Evolutionary conservation across 2,797 vertebrate genomes (phyloP).

Genomic region (Acrossocheilus wenchowensis): DNA sequence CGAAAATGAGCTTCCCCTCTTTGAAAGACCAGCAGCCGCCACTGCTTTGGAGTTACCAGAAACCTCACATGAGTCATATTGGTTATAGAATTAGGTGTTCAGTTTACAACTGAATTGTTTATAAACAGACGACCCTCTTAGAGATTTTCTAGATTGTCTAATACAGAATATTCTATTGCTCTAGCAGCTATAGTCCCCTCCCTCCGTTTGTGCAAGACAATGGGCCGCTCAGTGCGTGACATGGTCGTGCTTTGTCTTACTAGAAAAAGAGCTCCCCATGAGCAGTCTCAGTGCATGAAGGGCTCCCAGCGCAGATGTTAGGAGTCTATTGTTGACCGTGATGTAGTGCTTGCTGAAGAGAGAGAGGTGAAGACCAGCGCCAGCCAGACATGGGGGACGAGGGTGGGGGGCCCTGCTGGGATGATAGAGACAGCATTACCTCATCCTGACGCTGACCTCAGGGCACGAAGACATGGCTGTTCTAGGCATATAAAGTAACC

Average conservation of each 20-base stretch:
- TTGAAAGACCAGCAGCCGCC: no score
- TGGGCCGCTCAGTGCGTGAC: conserved; percentile 39
- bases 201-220: conserved; percentile 41
- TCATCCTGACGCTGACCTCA: conserved; percentile 57
- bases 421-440: conserved; percentile 61
- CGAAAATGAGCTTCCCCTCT: no score
- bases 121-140: not conserved
- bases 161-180: conserved; percentile 1
- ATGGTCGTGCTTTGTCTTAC: conserved; percentile 54
- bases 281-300: conserved; percentile 65
- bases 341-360: conserved; percentile 59
- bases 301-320: conserved; percentile 68
- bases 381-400: conserved; percentile 43
- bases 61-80: not conserved
- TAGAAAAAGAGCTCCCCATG: conserved; percentile 51
- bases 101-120: not conserved
- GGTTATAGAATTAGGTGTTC: not conserved
- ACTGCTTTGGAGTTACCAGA: not conserved
- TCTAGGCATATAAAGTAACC: conserved; percentile 42
- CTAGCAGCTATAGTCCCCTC: not conserved
- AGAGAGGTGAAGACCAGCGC: conserved; percentile 48
- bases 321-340: conserved; percentile 65
- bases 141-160: not conserved
- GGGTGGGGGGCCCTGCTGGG: conserved; percentile 26
- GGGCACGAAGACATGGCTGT: conserved; percentile 44